Evolutionary conservation across 2,888 invertebrate genomes (phyloP).

Genomic region (Idaea straminata): DNA sequence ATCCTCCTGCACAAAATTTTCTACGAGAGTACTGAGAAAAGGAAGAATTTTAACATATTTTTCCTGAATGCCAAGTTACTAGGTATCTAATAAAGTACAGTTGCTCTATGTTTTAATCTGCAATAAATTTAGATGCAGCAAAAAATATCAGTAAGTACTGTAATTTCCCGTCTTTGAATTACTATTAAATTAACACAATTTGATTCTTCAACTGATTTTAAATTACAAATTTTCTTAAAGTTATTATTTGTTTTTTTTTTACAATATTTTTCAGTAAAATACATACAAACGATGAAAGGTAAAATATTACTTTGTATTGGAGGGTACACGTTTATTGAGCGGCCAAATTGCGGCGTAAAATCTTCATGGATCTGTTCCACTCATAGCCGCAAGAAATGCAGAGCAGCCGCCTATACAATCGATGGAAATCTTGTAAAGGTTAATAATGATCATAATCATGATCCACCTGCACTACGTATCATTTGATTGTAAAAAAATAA

Average conservation of each 20-base stretch:
- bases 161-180: too few relatives aligned
- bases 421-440: constrained; percentile 21
- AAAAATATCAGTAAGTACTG: too few relatives aligned
- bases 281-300: constrained; percentile 36
- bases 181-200: too few relatives aligned
- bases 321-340: constrained; percentile 37
- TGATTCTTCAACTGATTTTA: too few relatives aligned
- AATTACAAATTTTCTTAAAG: too few relatives aligned
- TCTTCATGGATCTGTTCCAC: constrained; percentile 41
- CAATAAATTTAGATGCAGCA: too few relatives aligned
- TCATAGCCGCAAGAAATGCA: constrained; percentile 24
- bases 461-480: not conserved
- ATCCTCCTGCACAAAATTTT: not conserved
- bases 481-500: not conserved
- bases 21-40: too few relatives aligned
- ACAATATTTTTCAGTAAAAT: constrained; percentile 27
- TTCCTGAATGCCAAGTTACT: too few relatives aligned
- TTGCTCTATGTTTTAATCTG: too few relatives aligned
- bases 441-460: constrained; percentile 11
- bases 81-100: too few relatives aligned
- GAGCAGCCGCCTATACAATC: constrained; percentile 21
- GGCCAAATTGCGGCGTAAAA: constrained; percentile 26
- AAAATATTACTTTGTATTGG: constrained; percentile 29
- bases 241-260: not conserved
- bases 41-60: too few relatives aligned